Percentiles rank a stretch among this genome's conserved stretches.
These are phyloP conservation scores for Julus scanicus DNA, from an alignment of 2,888 invertebrate species.

Conservation along the genomic window DNA sequence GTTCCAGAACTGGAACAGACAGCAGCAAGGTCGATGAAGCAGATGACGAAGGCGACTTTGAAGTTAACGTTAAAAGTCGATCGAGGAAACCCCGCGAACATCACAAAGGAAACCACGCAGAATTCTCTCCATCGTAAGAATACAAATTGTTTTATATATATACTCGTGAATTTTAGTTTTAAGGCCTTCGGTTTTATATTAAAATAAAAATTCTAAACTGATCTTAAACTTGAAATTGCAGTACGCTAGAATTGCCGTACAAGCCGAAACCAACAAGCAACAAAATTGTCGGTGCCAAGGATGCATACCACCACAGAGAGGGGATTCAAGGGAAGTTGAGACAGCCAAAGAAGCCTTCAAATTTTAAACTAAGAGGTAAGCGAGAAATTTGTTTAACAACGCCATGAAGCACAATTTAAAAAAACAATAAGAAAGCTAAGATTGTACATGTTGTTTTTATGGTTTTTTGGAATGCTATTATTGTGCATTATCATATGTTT, in stretches of 20 bases:
- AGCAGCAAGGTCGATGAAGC: constrained; percentile 54
- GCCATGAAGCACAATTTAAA: too few species aligned
- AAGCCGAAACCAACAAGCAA: constrained; percentile 60
- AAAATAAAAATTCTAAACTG: neutral
- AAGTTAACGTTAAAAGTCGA: constrained; percentile 28
- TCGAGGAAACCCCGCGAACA: constrained; percentile 44
- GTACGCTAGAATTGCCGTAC: constrained; percentile 66
- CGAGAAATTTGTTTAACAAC: neutral
- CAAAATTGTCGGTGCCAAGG: constrained; percentile 8
- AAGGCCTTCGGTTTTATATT: neutral
- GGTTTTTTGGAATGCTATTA: too few species aligned
- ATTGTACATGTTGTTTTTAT: too few species aligned
- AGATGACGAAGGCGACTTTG: constrained; percentile 52
- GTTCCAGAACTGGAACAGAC: constrained; percentile 28
- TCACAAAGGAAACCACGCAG: constrained; percentile 37
- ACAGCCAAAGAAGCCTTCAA: constrained; percentile 28
- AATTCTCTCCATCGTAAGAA: constrained; percentile 45
- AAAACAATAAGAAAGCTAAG: too few species aligned
- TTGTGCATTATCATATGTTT: neutral
- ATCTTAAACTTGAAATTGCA: constrained; percentile 55
- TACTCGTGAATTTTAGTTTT: neutral
- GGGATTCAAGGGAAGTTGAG: neutral
- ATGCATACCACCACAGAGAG: constrained; percentile 3
- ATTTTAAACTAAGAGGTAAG: constrained; percentile 46
- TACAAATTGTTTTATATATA: neutral